Conservation (phyloP, 2,888 invertebrate species). For the Octodonta nipae region DNA sequence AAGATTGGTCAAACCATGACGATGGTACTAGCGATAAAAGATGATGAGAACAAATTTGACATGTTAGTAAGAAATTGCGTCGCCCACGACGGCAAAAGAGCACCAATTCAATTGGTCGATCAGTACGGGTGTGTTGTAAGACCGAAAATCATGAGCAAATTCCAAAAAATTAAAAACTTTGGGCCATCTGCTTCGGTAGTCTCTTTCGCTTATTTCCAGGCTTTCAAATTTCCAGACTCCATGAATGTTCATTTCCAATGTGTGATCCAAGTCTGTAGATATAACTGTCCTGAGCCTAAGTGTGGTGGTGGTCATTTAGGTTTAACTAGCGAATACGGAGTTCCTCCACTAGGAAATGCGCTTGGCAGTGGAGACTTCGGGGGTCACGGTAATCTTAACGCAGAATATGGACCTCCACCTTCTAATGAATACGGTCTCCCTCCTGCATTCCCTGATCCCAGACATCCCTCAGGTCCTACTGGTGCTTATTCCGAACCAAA, state of each 20-base stretch:
- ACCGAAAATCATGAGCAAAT: slow-evolving; percentile 88
- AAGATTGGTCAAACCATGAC: slow-evolving; percentile 96
- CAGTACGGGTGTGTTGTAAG: slow-evolving; percentile 86
- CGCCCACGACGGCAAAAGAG: slow-evolving; percentile 85
- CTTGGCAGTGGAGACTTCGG: slow-evolving; percentile 33
- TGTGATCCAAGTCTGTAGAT: slow-evolving; percentile 86
- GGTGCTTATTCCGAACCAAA: slow-evolving; percentile 72
- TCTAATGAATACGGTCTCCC: slow-evolving; percentile 53
- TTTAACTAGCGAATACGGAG: slow-evolving; percentile 49
- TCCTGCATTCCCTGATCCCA: slow-evolving; percentile 73
- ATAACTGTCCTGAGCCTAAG: slow-evolving; percentile 85
- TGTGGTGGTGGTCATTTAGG: slow-evolving; percentile 56
- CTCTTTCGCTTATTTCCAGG: slow-evolving; percentile 91
- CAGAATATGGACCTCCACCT: slow-evolving; percentile 62
- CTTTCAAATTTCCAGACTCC: slow-evolving; percentile 91
- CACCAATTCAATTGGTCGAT: slow-evolving; percentile 84
- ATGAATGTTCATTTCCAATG: slow-evolving; percentile 97
- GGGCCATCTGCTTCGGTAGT: slow-evolving; percentile 88
- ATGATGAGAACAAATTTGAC: slow-evolving; percentile 90
- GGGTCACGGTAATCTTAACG: slow-evolving; percentile 32
- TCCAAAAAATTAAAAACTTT: slow-evolving; percentile 92
- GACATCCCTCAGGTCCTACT: slow-evolving; percentile 68
- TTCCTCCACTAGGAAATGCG: slow-evolving; percentile 39
- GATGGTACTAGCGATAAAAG: slow-evolving; percentile 90
- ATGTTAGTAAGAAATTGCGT: slow-evolving; percentile 90